Percentiles rank a stretch among this genome's conserved stretches.
Conservation (phyloP, 1,140 invertebrate species). For the Leptinotarsa texana region DNA sequence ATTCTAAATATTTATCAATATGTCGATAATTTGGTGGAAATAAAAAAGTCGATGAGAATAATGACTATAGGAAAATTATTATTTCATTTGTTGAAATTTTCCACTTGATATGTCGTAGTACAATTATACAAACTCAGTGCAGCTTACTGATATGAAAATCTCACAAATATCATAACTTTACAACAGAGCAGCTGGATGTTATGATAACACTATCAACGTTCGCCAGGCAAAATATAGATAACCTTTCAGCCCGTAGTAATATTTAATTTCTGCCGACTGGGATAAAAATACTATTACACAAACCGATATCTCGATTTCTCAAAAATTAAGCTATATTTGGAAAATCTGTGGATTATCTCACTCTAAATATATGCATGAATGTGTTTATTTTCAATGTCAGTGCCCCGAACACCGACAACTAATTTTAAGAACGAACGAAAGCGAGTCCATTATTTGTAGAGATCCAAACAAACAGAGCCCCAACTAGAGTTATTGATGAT, state of each 20-base stretch:
- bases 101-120: too few relatives aligned
- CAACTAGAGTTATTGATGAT: too few relatives aligned
- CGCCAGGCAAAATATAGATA: slow-evolving; percentile 8
- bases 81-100: too few relatives aligned
- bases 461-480: too few relatives aligned
- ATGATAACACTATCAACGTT: neutral
- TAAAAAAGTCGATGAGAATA: too few relatives aligned
- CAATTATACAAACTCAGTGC: neutral
- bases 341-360: neutral
- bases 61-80: too few relatives aligned
- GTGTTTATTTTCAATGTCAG: too few relatives aligned
- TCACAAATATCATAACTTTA: slow-evolving; percentile 8
- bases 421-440: too few relatives aligned
- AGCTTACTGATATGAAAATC: neutral
- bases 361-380: neutral
- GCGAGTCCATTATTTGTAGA: too few relatives aligned
- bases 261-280: neutral
- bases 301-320: neutral
- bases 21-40: too few relatives aligned
- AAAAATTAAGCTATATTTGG: neutral
- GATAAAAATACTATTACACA: slow-evolving; percentile 10
- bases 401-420: too few relatives aligned
- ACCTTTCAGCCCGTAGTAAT: slow-evolving; percentile 8
- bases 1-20: too few relatives aligned
- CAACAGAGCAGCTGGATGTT: slow-evolving; percentile 2